Base-by-base conservation (phyloP, 2,797 vertebrate genomes). In the Nyctalus aviator region DNA sequence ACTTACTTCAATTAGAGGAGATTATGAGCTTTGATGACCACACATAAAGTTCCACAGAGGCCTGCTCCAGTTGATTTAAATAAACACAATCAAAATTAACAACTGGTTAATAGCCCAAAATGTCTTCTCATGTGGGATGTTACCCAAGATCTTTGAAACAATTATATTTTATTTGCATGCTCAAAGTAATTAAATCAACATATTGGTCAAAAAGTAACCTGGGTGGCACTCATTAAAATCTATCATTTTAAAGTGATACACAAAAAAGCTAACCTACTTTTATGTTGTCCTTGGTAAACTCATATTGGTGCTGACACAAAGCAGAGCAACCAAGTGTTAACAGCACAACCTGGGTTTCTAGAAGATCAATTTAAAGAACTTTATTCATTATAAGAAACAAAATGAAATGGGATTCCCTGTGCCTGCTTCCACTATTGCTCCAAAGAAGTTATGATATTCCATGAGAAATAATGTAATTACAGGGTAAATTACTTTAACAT, bases 11-110 rank as follows among this genome's bases (percentile, higher is more conserved):
- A 98, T 97, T 97, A 97, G 93, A 97, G 96, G 89, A 98, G 97
- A 98, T 97, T 96, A 98, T n/a, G 73, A 98, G 97, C 97, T 98
- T 98, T 98, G 98, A 97, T 98, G 98, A 98, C 98, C 98, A 98
- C 98, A 98, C 97, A 98, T 97, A 97, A 75, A 96, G 96, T 96
- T 97, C 94, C 75, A 59, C 85, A 96, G 95, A 64, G 78, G 94
- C 96, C 94, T 88, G 81, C 41, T 97, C 95, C 92, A 86, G 95
- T 97, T 97, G 94, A 98, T 98, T 98, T 98, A 98, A 98, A 98
- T 98, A 99, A 98, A 98, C 97, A 98, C 37, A 97, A 98, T 97
- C 96, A 98, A 97, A 98, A 98, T 98, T 95, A 98, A 96, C 95
- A 97, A 98, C 91, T 98, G 97, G 93, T 98, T 98, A 98, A 98